A percentile compares a stretch with the other conserved stretches of the same genome.
Evolutionary conservation across 2,113 vertebrate species (phyloP).

Genomic region (Scolopax mira): DNA sequence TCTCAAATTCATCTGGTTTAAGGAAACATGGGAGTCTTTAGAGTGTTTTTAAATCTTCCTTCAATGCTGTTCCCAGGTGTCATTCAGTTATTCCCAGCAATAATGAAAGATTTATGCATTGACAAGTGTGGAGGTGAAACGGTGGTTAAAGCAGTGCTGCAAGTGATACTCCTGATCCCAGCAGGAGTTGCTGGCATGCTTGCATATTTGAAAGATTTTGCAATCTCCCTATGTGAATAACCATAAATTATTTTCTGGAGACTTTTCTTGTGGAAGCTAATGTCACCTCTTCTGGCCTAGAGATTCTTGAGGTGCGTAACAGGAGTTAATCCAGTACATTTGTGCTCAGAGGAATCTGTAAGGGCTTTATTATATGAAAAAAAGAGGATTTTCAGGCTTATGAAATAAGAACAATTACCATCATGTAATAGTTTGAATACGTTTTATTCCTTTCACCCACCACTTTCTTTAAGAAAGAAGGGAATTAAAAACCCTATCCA

Average conservation of each 20-base stretch:
- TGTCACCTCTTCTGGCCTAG: constrained; percentile 42
- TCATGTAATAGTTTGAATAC: not conserved
- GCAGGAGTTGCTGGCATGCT: constrained; percentile 62
- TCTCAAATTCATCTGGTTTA: constrained; percentile 13
- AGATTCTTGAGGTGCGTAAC: constrained; percentile 24
- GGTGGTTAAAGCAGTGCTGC: constrained; percentile 68
- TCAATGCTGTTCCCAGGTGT: constrained; percentile 48
- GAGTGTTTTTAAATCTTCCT: not conserved
- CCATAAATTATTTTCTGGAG: constrained; percentile 66
- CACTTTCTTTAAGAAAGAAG: not conserved
- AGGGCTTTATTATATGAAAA: constrained; percentile 10
- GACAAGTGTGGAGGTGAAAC: constrained; percentile 73
- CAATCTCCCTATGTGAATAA: constrained; percentile 53
- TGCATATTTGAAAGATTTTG: constrained; percentile 36
- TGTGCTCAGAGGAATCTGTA: constrained; percentile 10
- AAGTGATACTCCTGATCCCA: constrained; percentile 77
- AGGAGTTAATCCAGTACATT: constrained; percentile 41
- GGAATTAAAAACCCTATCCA: not conserved
- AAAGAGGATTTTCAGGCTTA: constrained; percentile 42
- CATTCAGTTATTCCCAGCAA: constrained; percentile 66
- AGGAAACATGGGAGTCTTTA: not conserved
- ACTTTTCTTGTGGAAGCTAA: constrained; percentile 31
- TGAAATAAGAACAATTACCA: constrained; percentile 26
- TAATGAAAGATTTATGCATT: constrained; percentile 75
- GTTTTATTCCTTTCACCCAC: not conserved